Evolutionary conservation across 2,797 vertebrate species (phyloP).

Genomic region (Holocentrus rufus): DNA sequence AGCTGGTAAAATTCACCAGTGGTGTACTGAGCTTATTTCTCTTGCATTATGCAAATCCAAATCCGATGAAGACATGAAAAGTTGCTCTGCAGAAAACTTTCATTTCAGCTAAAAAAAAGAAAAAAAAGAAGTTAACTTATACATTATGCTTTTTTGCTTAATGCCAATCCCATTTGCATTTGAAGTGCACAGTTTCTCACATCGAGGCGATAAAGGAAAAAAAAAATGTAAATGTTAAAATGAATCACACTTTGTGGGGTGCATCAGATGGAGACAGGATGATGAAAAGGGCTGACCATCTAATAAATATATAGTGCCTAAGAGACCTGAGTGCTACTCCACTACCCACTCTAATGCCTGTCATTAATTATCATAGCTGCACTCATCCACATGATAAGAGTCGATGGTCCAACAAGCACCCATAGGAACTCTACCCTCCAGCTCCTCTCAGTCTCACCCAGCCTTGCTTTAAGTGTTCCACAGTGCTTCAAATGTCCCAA

Average conservation of each 20-base stretch:
- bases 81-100: background rate
- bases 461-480: constrained; percentile 18
- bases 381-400: constrained; percentile 60
- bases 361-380: constrained; percentile 64
- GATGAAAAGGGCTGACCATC: constrained; percentile 1
- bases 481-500: constrained; percentile 28
- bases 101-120: no score
- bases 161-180: no score
- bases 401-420: constrained; percentile 45
- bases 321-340: constrained; percentile 54
- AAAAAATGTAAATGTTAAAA: no score
- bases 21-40: background rate
- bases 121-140: no score
- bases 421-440: constrained; percentile 41
- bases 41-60: background rate
- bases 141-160: no score
- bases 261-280: constrained; percentile 34
- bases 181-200: background rate
- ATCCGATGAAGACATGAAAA: background rate
- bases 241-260: constrained; percentile 4
- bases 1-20: background rate
- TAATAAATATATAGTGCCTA: constrained; percentile 20
- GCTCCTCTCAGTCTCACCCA: constrained; percentile 34
- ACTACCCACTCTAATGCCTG: constrained; percentile 63
- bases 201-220: background rate